Base-by-base conservation (phyloP, 2,888 invertebrate genomes). In the Parthenolecanium corni region DNA sequence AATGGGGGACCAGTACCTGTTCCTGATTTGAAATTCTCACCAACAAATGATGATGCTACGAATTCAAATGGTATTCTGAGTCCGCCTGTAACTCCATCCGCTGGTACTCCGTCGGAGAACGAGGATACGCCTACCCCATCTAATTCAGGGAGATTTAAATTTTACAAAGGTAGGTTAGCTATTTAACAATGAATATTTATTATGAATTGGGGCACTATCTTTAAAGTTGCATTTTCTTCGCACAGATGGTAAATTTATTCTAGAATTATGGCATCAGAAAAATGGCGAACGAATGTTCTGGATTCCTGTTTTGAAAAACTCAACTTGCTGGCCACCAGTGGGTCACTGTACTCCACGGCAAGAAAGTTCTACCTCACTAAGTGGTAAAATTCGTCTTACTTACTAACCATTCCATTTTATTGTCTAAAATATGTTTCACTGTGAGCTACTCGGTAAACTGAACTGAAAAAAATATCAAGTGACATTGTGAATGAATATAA, bases 241-340 rank as follows among this genome's bases (percentile, higher is more conserved):
- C 9, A 23, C 70, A 88, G 90, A 91, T 85, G 91, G 90, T 67
- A 89, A 90, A 76, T 88, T 90, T 74, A 89, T 90, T 71, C 75
- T 91, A 78, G 91, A 91, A 76, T 73, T 91, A 77, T 83, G 83
- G 65, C 80, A 85, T 70, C 80, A 83, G 44, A 80, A 82, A 69
- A 86, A 84, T 71, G 88, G 89, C 66, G 89, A 88, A 73, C 82
- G 86, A 70, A 82, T 84, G 61, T 86, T 88, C 58, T 91, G 91
- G 91, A 86, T 90, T 71, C 89, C 89, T 67, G 89, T 90, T 70
- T 87, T 88, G 67, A 84, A 88, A 71, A 90, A 89, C 77, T 53
- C 63, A 1, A 63, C 62, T 5, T 86, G 87, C 64, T 89, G 89
- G 83, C 85, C 85, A 64, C 84, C 86, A 69, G 84, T 84, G 69